phyloP scores from a whole-genome alignment of 92 coral and sea anemone species.

The Scolanthus callimorphus region DNA sequence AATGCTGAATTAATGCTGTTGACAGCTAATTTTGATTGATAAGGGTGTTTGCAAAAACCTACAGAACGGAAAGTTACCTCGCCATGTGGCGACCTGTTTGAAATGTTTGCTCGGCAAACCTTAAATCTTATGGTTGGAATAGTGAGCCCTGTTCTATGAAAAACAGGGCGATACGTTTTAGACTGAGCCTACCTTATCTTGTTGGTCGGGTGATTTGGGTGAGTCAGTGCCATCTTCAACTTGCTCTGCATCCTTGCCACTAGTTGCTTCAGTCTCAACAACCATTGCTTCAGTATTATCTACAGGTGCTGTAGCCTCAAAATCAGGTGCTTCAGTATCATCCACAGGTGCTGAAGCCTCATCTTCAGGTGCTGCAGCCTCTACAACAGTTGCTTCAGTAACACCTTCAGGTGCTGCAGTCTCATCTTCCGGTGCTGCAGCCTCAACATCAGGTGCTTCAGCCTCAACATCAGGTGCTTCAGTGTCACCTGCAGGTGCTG shows the following conservation, averaged over 20 bases:
- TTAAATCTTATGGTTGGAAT: background rate
- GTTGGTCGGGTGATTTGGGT: too few relatives aligned
- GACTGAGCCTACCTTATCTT: too few relatives aligned
- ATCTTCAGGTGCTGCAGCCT: background rate
- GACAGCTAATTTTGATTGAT: too few relatives aligned
- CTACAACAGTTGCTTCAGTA: background rate
- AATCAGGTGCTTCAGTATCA: constrained; percentile 1
- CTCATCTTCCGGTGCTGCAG: background rate
- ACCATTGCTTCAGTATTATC: constrained; percentile 8
- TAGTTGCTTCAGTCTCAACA: background rate
- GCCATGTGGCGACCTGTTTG: too few relatives aligned
- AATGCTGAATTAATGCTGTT: too few relatives aligned
- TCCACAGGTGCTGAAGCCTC: constrained; percentile 10
- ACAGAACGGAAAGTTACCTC: too few relatives aligned
- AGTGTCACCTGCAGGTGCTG: too few relatives aligned
- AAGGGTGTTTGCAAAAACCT: too few relatives aligned
- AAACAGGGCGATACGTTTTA: too few relatives aligned
- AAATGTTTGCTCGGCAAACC: too few relatives aligned
- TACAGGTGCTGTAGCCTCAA: background rate
- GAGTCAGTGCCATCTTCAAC: constrained; percentile 8
- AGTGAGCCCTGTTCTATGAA: too few relatives aligned
- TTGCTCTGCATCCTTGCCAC: constrained; percentile 3
- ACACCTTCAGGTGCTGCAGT: background rate
- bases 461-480: constrained; percentile 7
- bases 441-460: background rate